phyloP scores from a whole-genome alignment of 2,797 vertebrate species.

The Mus caroli region DNA sequence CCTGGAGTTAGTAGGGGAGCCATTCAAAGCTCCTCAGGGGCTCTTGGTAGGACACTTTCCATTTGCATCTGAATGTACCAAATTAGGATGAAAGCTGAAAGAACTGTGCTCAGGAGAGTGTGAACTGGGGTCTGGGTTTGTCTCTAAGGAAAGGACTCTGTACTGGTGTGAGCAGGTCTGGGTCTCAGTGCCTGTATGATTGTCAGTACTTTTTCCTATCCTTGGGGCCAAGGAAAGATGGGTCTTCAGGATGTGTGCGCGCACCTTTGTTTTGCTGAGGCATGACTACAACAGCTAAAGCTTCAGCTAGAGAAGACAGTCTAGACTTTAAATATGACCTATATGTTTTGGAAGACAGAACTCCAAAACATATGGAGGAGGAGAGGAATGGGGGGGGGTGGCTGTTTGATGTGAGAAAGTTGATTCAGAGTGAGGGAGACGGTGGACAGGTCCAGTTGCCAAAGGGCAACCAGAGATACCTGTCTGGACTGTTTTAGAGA shows the following conservation, averaged over 20 bases:
- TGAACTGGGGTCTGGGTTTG: not conserved
- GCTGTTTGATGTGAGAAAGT: not conserved
- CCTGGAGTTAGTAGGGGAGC: not conserved
- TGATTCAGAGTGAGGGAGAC: not conserved
- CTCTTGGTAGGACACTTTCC: not conserved
- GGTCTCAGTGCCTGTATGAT: not conserved
- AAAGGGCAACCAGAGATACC: not conserved
- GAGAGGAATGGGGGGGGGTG: not conserved
- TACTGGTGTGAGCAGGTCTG: not conserved
- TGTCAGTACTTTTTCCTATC: not conserved
- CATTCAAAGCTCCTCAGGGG: not conserved
- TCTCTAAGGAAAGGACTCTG: not conserved
- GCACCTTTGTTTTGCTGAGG: slow-evolving; percentile 4
- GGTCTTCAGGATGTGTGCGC: not conserved
- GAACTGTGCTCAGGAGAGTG: not conserved
- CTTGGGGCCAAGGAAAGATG: not conserved
- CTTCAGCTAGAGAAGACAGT: not conserved
- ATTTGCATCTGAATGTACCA: not conserved
- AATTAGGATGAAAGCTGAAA: not conserved
- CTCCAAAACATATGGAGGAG: not conserved
- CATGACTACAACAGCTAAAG: not conserved
- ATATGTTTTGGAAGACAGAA: not conserved
- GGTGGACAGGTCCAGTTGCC: not conserved
- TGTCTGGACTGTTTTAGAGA: not conserved
- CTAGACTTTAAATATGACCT: not conserved